Conservation (phyloP, 2,797 vertebrate species). For the Tragopan temminckii region DNA sequence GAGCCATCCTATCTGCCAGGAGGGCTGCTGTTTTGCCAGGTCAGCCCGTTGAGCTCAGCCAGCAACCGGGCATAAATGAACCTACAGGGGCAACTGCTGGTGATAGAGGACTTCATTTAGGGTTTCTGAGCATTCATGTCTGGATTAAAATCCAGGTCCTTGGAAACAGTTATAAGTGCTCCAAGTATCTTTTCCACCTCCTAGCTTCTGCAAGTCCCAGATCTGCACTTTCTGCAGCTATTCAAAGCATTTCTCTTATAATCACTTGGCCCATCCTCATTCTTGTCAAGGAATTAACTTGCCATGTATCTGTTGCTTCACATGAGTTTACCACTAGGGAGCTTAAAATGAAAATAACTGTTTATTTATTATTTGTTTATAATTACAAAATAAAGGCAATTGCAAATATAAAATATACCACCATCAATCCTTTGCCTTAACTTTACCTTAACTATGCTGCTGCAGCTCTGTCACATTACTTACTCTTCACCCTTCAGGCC, state of each 20-base stretch:
- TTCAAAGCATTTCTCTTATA: not conserved
- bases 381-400: not conserved
- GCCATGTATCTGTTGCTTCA: not conserved
- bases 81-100: not conserved
- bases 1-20: no score
- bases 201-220: not conserved
- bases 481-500: not conserved
- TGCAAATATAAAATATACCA: not conserved
- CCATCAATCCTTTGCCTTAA: not conserved
- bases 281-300: not conserved
- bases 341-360: not conserved
- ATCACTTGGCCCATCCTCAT: not conserved
- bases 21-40: not conserved
- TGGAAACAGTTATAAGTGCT: not conserved
- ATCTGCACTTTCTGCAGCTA: not conserved
- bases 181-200: not conserved
- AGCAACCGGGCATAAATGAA: not conserved
- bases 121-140: not conserved
- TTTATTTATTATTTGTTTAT: not conserved
- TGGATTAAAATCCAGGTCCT: not conserved
- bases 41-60: not conserved
- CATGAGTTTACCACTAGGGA: not conserved
- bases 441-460: not conserved
- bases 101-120: not conserved
- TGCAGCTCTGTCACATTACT: not conserved